Evolutionary conservation across 2,888 invertebrate species (phyloP), one percentile per base, ranked within the genome.

Genomic region (Mimachlamys varia): DNA sequence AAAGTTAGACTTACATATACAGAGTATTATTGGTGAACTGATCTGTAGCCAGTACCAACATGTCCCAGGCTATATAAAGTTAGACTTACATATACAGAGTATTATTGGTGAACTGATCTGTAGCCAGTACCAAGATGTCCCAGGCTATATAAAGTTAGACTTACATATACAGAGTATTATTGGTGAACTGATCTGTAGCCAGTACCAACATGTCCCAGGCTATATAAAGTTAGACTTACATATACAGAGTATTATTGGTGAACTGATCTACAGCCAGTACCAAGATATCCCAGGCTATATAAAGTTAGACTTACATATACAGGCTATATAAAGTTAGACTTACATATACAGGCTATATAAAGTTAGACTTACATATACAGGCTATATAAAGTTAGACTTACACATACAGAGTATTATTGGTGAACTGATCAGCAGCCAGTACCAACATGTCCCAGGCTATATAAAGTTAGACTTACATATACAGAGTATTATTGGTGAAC

Each of bases 51-150:
- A 93, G 88, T 7, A 96, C 89, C 90, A 97, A 94, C 17, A 93
- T 90, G 87, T 95, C 95, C 96, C 98, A 98, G 0, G 98, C 98
- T 88, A 97, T 95, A 89, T 97, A 97, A 1, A 98, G 96, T 44
- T 44, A 44, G 44, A 91, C 92, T 92, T 91, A 95, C 93, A 93
- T 93, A 92, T 94, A 95, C 15, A 95, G 93, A 19, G 92, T 49
- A 88, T 93, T 95, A 89, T 93, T 92, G 15, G 53, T 55, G 50
- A 93, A 91, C 22, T 93, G 87, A 17, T 89, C 55, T 13, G 94
- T 88, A 88, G 95, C 94, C 91, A 93, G 88, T 7, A 96, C 89
- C 90, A 97, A 94, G 19, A 93, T 90, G 87, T 95, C 95, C 96
- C 98, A 98, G 0, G 98, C 98, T 88, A 97, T 95, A 89, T 97